These are phyloP conservation scores for Notarius quadriscutis DNA, from an alignment of 2,113 vertebrate genomes.

Conservation along the genomic window DNA sequence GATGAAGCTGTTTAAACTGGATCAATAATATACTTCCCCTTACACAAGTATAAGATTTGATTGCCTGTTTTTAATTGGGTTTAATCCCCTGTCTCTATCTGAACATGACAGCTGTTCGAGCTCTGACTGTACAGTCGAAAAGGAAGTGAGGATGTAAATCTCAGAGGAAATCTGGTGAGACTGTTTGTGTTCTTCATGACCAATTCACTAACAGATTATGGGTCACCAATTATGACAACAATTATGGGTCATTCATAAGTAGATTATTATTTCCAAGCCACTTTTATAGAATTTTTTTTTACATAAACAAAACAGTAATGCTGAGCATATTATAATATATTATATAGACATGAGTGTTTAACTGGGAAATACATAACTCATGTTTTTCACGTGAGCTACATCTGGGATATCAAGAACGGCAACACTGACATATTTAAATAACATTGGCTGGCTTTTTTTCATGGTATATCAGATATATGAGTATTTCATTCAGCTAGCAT, in stretches of 20 bases:
- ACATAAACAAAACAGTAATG: not conserved
- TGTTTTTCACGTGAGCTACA: no score
- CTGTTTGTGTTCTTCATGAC: not conserved
- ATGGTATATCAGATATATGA: no score
- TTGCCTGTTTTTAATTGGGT: not conserved
- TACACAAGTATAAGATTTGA: slow-evolving; percentile 6
- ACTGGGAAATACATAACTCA: no score
- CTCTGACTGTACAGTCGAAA: not conserved
- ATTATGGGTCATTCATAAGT: not conserved
- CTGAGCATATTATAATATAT: no score
- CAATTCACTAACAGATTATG: not conserved
- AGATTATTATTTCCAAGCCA: not conserved
- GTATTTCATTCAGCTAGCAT: no score
- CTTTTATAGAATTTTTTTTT: not conserved
- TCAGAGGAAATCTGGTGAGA: not conserved
- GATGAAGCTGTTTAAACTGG: slow-evolving; percentile 8
- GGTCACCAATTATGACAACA: not conserved
- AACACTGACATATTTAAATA: no score
- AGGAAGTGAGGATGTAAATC: not conserved
- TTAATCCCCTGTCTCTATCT: not conserved
- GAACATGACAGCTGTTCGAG: not conserved
- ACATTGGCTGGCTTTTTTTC: no score
- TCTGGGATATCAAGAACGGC: no score
- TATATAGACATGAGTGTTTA: no score
- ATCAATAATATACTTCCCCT: slow-evolving; percentile 18